A percentile compares a stretch with the other conserved stretches of the same genome.
These are phyloP conservation scores for Tribolium madens DNA, from an alignment of 1,140 invertebrate genomes.

Conservation along the genomic window DNA sequence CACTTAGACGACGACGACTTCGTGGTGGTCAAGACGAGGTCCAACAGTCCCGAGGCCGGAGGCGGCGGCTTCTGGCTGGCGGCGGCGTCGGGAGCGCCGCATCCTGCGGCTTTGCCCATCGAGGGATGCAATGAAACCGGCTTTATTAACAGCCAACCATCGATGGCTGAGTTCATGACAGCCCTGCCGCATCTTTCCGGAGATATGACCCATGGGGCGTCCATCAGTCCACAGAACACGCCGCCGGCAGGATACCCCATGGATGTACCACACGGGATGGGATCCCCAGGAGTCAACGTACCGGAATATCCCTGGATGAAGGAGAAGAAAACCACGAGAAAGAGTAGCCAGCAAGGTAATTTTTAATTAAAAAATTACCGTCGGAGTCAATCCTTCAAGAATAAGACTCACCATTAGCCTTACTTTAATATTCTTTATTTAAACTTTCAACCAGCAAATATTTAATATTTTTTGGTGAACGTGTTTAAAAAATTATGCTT, in stretches of 20 bases:
- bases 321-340: conserved; percentile 94
- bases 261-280: conserved; percentile 75
- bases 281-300: conserved; percentile 79
- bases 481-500: neutral
- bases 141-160: conserved; percentile 92
- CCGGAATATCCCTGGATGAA: conserved; percentile 98
- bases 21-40: conserved; percentile 65
- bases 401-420: too few species aligned
- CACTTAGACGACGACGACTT: conserved; percentile 65
- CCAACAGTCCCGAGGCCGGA: conserved; percentile 63
- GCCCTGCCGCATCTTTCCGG: conserved; percentile 78
- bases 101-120: conserved; percentile 54
- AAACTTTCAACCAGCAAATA: too few species aligned
- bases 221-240: conserved; percentile 69
- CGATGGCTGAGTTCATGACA: conserved; percentile 94
- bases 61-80: conserved; percentile 65
- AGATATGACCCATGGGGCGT: conserved; percentile 67
- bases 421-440: too few species aligned
- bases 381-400: neutral
- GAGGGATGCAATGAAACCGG: conserved; percentile 78
- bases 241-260: conserved; percentile 69
- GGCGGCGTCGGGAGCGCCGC: conserved; percentile 54
- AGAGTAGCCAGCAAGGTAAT: conserved; percentile 89
- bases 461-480: too few species aligned
- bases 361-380: neutral